A percentile compares a stretch with the other conserved stretches of the same genome.
Conservation (phyloP, 2,113 vertebrate genomes). For the Salvelinus fontinalis region DNA sequence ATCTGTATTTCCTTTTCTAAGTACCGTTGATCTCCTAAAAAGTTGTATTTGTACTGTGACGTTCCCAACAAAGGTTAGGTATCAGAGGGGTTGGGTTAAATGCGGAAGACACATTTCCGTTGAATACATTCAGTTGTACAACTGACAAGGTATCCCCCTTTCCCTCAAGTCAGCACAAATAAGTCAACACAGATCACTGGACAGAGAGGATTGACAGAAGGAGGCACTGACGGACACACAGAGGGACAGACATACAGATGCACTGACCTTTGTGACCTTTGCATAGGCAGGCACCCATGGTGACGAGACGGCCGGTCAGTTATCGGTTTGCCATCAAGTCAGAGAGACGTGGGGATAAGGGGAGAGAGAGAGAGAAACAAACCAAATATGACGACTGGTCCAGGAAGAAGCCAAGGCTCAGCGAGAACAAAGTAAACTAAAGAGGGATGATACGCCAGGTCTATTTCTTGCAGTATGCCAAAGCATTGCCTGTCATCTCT, state of each 20-base stretch:
- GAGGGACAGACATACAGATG: slow-evolving; percentile 42
- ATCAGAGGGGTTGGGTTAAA: too few species aligned
- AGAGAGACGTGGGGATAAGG: slow-evolving; percentile 17
- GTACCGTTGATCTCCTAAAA: too few species aligned
- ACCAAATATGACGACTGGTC: not conserved
- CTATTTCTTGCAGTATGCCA: slow-evolving; percentile 7
- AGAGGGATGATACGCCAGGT: slow-evolving; percentile 28
- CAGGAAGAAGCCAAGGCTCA: slow-evolving; percentile 1
- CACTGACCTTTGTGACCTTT: slow-evolving; percentile 83
- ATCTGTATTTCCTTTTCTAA: too few species aligned
- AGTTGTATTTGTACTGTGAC: too few species aligned
- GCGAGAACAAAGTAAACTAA: slow-evolving; percentile 3
- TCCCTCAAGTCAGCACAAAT: too few species aligned
- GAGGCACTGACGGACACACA: not conserved
- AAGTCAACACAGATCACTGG: not conserved
- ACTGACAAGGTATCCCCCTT: too few species aligned
- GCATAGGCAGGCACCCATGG: slow-evolving; percentile 79
- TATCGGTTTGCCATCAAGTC: slow-evolving; percentile 79
- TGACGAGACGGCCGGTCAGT: slow-evolving; percentile 56
- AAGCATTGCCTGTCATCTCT: slow-evolving; percentile 26
- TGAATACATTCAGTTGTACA: too few species aligned
- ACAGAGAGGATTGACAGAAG: slow-evolving; percentile 12
- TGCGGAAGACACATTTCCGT: too few species aligned
- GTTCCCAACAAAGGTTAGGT: too few species aligned
- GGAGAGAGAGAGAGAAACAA: not conserved